Base-by-base conservation (phyloP, 2,888 invertebrate genomes). In the Ametastegia equiseti region DNA sequence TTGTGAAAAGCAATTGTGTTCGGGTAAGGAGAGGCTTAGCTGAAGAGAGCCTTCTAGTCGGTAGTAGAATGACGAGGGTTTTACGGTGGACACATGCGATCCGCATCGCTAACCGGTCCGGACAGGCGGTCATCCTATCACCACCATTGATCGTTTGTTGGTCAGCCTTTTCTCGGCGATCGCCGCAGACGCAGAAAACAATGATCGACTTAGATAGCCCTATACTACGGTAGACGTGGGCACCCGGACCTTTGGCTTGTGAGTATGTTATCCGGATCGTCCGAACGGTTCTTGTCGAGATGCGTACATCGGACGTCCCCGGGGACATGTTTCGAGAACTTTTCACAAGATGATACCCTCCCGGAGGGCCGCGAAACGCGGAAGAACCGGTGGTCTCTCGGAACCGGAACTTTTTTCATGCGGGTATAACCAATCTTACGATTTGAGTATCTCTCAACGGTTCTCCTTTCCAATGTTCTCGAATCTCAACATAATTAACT, bases 61-160 rank as follows among this genome's bases (percentile, higher is more conserved):
- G 75, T 15, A 15, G 78, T 45, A 45, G 60, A 33, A 78, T 39
- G 75, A 75, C 54, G 75, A 36, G 75, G 57, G 63, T 78, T 33
- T 54, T 50, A 54, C 75, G 75, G 75, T 33, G 54, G 54, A 39
- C 75, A 75, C 42, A 75, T 39, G 36, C 60, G 78, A 78, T 39
- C 45, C 57, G 60, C 78, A 75, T 75, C 63, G 57, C 78, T 63
- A 78, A 78, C 78, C 78, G 78, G 78, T 78, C 78, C 45, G 27
- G 78, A 27, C 42, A 60, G 60, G 15, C 78, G 78, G 42, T 60
- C 60, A 63, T 60, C 57, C 60, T 78, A 78, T 78, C 78, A 54
- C 78, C 78, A 78, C 78, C 78, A 78, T 78, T 78, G 78, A 78
- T 78, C 78, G 78, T 78, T 78, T 42, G 78, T 78, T 78, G 78